A percentile compares a stretch with the other conserved stretches of the same genome.
These are phyloP conservation scores for Diarsia dahlii DNA, from an alignment of 2,888 invertebrate species.

Conservation along the genomic window DNA sequence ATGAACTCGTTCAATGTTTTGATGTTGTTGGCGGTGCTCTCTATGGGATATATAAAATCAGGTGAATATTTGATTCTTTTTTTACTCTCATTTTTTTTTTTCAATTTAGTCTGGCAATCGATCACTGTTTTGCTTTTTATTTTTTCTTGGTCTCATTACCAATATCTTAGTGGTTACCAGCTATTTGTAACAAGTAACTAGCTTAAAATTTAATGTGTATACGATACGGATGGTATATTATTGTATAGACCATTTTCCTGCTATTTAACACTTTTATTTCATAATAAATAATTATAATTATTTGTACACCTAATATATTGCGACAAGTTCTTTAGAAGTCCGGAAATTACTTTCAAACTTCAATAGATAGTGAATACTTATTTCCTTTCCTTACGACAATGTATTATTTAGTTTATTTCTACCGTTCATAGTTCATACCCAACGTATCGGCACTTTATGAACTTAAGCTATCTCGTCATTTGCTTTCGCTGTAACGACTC, in stretches of 20 bases:
- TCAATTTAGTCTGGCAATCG: not conserved
- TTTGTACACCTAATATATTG: not conserved
- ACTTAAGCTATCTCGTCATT: slow-evolving; percentile 8
- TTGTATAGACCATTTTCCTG: not conserved
- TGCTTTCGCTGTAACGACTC: slow-evolving; percentile 20
- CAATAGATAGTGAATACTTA: not conserved
- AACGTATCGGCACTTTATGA: not conserved
- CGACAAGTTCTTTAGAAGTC: slow-evolving; percentile 8
- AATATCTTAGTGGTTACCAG: too few relatives aligned
- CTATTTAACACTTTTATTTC: not conserved
- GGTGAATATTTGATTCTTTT: slow-evolving; percentile 67
- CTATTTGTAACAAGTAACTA: not conserved
- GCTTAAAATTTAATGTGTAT: not conserved
- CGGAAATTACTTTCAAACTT: slow-evolving; percentile 2
- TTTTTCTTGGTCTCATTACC: slow-evolving; percentile 9
- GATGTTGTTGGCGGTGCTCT: slow-evolving; percentile 65
- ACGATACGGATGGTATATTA: not conserved
- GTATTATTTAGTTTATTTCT: not conserved
- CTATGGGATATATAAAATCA: slow-evolving; percentile 71
- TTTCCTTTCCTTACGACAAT: not conserved
- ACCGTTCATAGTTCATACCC: not conserved
- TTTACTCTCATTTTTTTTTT: slow-evolving; percentile 3
- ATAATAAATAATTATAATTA: not conserved
- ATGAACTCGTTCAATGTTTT: slow-evolving; percentile 71
- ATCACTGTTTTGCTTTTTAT: slow-evolving; percentile 7